A percentile compares a stretch with the other conserved stretches of the same genome.
Conservation (phyloP, 2,797 vertebrate species). For the Nothura maculosa region DNA sequence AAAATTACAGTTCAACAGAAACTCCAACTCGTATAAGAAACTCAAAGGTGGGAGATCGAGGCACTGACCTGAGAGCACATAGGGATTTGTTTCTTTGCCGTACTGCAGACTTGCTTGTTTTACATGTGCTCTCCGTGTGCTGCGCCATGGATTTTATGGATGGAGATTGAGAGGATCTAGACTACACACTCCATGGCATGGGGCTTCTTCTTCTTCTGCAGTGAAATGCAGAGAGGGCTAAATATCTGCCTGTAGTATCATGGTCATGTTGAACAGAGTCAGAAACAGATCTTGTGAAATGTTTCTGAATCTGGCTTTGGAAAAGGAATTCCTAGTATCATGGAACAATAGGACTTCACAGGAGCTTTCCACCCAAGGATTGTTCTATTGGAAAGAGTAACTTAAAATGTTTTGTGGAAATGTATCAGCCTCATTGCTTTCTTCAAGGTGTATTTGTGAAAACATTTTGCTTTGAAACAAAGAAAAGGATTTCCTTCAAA, state of each 20-base stretch:
- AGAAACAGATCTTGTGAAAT: background rate
- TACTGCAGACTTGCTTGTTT: background rate
- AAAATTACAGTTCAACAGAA: background rate
- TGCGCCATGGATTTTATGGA: background rate
- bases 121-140: background rate
- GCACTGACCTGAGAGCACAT: background rate
- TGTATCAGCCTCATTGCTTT: background rate
- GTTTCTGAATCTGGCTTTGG: background rate
- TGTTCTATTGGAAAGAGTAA: background rate
- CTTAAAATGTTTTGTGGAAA: background rate
- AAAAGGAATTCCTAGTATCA: background rate
- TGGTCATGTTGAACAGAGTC: background rate
- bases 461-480: background rate
- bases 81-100: background rate
- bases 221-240: background rate
- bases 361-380: background rate
- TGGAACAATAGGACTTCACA: background rate
- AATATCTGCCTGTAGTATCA: rapidly evolving
- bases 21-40: background rate
- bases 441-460: background rate
- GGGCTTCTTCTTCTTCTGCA: background rate
- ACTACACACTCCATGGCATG: rapidly evolving
- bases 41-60: background rate
- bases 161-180: background rate
- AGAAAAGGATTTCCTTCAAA: background rate